These are phyloP conservation scores for Pinctada fucata DNA, from an alignment of 2,888 invertebrate genomes.

Conservation along the genomic window DNA sequence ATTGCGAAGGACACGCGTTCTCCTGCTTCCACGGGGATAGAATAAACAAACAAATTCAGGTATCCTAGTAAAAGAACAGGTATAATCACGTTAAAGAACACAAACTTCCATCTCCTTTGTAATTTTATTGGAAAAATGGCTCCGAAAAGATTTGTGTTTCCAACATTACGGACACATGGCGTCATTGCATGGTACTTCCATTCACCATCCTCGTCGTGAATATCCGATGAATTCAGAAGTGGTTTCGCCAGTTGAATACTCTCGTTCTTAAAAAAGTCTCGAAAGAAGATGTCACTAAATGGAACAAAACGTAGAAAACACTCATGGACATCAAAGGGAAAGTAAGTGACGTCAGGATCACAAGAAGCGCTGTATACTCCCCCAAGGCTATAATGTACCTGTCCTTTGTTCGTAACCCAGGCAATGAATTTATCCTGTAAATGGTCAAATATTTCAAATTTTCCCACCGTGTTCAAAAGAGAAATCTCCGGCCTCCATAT, in stretches of 20 bases:
- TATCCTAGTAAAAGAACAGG: not conserved
- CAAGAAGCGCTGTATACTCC: conserved; percentile 20
- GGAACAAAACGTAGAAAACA: conserved; percentile 18
- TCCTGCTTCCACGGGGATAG: not conserved
- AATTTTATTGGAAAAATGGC: not conserved
- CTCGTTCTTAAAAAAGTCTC: not conserved
- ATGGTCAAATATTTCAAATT: conserved; percentile 13
- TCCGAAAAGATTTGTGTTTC: not conserved
- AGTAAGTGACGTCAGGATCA: conserved; percentile 27
- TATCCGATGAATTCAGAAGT: not conserved
- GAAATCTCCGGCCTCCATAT: conserved; percentile 19
- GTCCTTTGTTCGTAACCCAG: conserved; percentile 7
- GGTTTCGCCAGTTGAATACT: not conserved
- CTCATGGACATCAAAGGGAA: conserved; percentile 29
- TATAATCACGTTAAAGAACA: not conserved
- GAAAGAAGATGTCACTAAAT: conserved; percentile 11
- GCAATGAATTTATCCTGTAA: not conserved
- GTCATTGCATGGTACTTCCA: conserved; percentile 10
- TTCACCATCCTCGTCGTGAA: conserved; percentile 14
- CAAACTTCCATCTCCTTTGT: not conserved
- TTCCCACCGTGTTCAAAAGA: conserved; percentile 5
- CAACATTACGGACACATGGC: conserved; percentile 7
- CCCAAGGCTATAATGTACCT: conserved; percentile 4
- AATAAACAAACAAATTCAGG: not conserved
- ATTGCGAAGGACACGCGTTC: conserved; percentile 1